These are phyloP conservation scores for Poecilus cupreus DNA, from an alignment of 2,888 invertebrate genomes.

Conservation along the genomic window DNA sequence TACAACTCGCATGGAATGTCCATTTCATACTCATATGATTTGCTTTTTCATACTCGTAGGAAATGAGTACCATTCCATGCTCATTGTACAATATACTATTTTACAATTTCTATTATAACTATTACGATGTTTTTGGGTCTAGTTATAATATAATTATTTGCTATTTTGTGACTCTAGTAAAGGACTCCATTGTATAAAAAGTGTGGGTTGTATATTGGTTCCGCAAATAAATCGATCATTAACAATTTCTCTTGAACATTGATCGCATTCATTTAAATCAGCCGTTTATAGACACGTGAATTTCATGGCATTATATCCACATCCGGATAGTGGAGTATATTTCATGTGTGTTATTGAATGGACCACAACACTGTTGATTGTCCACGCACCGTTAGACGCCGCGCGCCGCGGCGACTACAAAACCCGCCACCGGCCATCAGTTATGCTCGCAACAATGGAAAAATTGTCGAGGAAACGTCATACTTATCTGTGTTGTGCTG, in stretches of 20 bases:
- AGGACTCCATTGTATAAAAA: background rate
- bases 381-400: constrained; percentile 14
- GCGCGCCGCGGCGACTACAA: background rate
- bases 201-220: background rate
- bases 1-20: too few species aligned
- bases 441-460: constrained; percentile 48
- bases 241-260: constrained; percentile 13
- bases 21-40: too few species aligned
- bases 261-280: constrained; percentile 28
- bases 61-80: too few species aligned
- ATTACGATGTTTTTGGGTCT: too few species aligned
- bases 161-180: background rate
- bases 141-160: too few species aligned
- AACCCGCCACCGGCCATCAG: constrained; percentile 20
- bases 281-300: constrained; percentile 18
- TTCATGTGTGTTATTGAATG: constrained; percentile 43
- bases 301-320: constrained; percentile 39
- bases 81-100: too few species aligned
- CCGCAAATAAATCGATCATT: constrained; percentile 29
- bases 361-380: background rate
- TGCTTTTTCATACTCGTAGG: too few species aligned
- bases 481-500: constrained; percentile 54
- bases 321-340: constrained; percentile 28
- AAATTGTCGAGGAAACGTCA: constrained; percentile 55
- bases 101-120: too few species aligned